Conservation (phyloP, 2,113 vertebrate genomes). For the human region GRCh38 chr5:174339501-174340000, state of each 20-base stretch:
- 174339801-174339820: constrained; percentile 75
- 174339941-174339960: constrained; percentile 81
- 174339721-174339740: constrained; percentile 69
- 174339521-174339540: not conserved
- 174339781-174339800: constrained; percentile 65
- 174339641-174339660: not conserved
- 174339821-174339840: constrained; percentile 70
- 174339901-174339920: constrained; percentile 49
- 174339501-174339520: not conserved
- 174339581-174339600: too few relatives aligned
- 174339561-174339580: accelerated
- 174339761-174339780: constrained; percentile 76
- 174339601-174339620: not conserved
- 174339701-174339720: constrained; percentile 33
- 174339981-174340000: constrained; percentile 66
- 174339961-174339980: constrained; percentile 71
- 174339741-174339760: constrained; percentile 46
- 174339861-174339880: constrained; percentile 75
- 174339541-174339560: not conserved
- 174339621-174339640: not conserved
- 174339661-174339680: accelerated
- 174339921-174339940: constrained; percentile 78
- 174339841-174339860: constrained; percentile 72
- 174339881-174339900: accelerated
- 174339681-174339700: not conserved